These are phyloP conservation scores for Protosalanx chinensis DNA, from an alignment of 2,797 vertebrate genomes.

Conservation along the genomic window DNA sequence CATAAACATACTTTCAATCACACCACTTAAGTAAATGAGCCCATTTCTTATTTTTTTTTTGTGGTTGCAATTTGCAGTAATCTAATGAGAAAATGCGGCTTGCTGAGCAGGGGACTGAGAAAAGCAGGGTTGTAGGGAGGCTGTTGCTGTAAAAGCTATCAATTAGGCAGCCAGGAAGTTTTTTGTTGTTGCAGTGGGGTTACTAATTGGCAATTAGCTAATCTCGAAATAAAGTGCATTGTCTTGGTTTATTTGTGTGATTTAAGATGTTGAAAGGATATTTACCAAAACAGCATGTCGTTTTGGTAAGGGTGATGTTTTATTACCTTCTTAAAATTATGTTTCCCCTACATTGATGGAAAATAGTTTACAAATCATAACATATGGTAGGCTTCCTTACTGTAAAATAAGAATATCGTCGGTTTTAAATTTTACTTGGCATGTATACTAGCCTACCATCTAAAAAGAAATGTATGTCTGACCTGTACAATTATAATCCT, in stretches of 20 bases:
- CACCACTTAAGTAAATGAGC: slow-evolving; percentile 67
- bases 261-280: slow-evolving; percentile 41
- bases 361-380: too few species aligned
- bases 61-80: slow-evolving; percentile 59
- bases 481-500: too few species aligned
- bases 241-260: slow-evolving; percentile 54
- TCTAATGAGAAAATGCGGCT: slow-evolving; percentile 67
- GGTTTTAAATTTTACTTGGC: too few species aligned
- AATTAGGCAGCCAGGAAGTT: slow-evolving; percentile 56
- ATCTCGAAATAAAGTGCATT: slow-evolving; percentile 51
- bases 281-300: slow-evolving; percentile 40
- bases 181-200: slow-evolving; percentile 46
- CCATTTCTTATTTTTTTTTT: slow-evolving; percentile 47
- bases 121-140: slow-evolving; percentile 49
- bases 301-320: slow-evolving; percentile 30
- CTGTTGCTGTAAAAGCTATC: slow-evolving; percentile 58
- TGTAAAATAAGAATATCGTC: too few species aligned
- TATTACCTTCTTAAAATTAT: not conserved
- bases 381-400: too few species aligned
- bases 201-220: slow-evolving; percentile 69
- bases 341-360: not conserved
- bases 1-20: slow-evolving; percentile 59
- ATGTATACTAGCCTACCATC: too few species aligned
- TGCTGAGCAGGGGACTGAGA: slow-evolving; percentile 58
- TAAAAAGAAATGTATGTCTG: too few species aligned